Conservation (phyloP, 1,140 invertebrate species). For the Linepithema humile region DNA sequence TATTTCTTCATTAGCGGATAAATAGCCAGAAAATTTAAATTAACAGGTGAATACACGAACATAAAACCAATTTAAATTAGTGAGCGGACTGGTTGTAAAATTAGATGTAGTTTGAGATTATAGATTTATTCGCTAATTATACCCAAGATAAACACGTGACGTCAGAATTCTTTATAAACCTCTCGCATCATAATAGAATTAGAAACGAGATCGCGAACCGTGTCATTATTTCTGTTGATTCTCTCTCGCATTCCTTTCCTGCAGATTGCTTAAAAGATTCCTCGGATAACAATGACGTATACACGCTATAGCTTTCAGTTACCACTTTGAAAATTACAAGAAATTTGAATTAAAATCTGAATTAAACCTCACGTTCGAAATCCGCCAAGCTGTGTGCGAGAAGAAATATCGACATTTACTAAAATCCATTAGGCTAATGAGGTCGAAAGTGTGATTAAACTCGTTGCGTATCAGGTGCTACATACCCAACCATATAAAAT, state of each 20-base stretch:
- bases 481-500: neutral
- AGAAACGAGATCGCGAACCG: conserved; percentile 17
- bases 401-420: neutral
- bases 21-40: too few species aligned
- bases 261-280: neutral
- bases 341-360: neutral
- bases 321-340: too few species aligned
- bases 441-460: conserved; percentile 4
- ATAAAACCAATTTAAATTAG: conserved; percentile 2
- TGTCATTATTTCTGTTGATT: neutral
- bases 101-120: conserved; percentile 3
- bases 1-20: conserved; percentile 16
- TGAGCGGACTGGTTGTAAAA: neutral
- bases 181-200: conserved; percentile 47
- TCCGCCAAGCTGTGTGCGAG: neutral
- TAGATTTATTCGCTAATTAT: neutral
- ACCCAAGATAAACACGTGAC: conserved; percentile 11
- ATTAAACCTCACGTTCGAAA: neutral
- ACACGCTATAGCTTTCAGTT: neutral
- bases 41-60: neutral
- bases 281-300: neutral
- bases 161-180: conserved; percentile 46
- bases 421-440: neutral
- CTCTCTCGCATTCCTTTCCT: neutral
- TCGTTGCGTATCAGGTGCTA: neutral